phyloP scores from a whole-genome alignment of 2,888 invertebrate species.

The Sepiola atlantica region DNA sequence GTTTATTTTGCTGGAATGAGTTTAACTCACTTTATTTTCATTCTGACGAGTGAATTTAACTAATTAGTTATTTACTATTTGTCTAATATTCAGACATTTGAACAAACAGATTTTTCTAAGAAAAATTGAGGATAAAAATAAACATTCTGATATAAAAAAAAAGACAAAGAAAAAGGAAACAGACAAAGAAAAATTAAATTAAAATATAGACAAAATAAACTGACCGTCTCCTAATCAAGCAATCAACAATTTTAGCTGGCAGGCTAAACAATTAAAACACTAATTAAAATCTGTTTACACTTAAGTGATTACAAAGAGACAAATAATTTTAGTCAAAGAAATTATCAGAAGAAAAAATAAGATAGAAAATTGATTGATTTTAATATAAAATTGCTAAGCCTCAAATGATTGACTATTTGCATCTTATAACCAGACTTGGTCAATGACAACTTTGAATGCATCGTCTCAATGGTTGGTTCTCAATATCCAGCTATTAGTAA shows the following conservation, averaged over 20 bases:
- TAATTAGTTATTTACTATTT: background rate
- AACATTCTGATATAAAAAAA: background rate
- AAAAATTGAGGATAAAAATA: background rate
- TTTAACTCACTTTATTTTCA: background rate
- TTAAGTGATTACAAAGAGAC: conserved; percentile 1
- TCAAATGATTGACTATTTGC: background rate
- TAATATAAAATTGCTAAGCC: background rate
- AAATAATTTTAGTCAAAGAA: background rate
- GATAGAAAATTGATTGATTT: background rate
- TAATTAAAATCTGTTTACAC: conserved; percentile 32
- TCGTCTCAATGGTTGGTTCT: background rate
- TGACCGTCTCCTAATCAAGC: background rate
- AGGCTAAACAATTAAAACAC: conserved; percentile 32
- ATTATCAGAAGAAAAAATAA: background rate
- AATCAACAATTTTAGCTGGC: conserved; percentile 32
- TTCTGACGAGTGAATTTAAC: background rate
- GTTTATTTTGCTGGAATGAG: too few species aligned
- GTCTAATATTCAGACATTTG: background rate
- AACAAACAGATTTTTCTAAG: background rate
- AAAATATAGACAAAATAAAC: background rate
- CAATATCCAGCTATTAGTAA: background rate
- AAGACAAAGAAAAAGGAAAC: background rate
- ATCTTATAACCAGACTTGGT: background rate
- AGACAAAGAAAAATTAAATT: background rate
- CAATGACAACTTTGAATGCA: background rate